Base-by-base conservation (phyloP, 2,888 invertebrate species). In the Stomorhina lunata region DNA sequence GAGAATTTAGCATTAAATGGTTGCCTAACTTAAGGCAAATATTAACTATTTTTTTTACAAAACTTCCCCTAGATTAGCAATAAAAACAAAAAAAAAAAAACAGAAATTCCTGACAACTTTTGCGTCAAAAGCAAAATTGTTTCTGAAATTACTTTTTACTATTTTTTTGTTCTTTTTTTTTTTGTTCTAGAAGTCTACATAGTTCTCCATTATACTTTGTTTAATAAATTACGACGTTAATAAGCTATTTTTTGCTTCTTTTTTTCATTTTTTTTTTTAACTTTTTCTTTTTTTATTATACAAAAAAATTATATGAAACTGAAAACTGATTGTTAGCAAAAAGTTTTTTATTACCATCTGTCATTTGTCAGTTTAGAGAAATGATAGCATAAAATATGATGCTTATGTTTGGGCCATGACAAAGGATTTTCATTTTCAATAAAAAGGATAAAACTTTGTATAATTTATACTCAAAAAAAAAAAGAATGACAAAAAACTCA, bases 161-260 rank as follows among this genome's bases (percentile, higher is more conserved):
- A n/a, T 29, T 65, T 40, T 73, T 61, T 50, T 29, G 15, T 27
- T 10, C 43, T 65, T 27, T 20, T 48, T n/a, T 65, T 48, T 12
- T 32, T 25, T 43, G 45, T 73, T 25, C 4, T 7, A n/a, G n/a
- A n/a, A n/a, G n/a, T n/a, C n/a, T n/a, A n/a, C n/a, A n/a, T n/a
- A n/a, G n/a, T n/a, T n/a, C n/a, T n/a, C n/a, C n/a, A n/a, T n/a
- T n/a, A n/a, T n/a, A n/a, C n/a, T n/a, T n/a, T n/a, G n/a, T n/a
- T n/a, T n/a, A 75, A 65, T 12, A 65, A 65, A 65, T 55, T 59
- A 66, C 48, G 57, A 66, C 55, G 25, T 57, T 75, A 65, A 57
- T 65, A 45, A 65, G 27, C 65, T 72, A 10, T 29, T 43, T 32
- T 55, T 55, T 34, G 22, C 34, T 4, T 27, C 29, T 61, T 25